Evolutionary conservation across 2,113 vertebrate species (phyloP).

Genomic region (Octodon degus): DNA sequence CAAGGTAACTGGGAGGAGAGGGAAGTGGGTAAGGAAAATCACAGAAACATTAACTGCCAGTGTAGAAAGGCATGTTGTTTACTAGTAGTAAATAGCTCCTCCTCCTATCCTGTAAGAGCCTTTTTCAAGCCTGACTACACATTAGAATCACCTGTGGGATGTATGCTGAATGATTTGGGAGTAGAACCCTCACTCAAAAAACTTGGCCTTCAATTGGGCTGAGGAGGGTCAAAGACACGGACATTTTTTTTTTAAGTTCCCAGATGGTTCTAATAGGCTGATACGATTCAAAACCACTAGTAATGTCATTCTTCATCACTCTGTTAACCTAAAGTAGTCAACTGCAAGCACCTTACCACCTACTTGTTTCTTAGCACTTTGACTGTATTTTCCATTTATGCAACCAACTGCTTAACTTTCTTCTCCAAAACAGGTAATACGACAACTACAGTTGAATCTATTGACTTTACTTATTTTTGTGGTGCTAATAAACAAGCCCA

Average conservation of each 20-base stretch:
- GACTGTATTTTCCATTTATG: slow-evolving; percentile 28
- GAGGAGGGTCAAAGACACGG: not conserved
- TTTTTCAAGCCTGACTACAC: not conserved
- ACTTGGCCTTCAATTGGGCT: not conserved
- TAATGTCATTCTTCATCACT: slow-evolving; percentile 20
- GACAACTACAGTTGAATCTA: not conserved
- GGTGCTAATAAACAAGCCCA: not conserved
- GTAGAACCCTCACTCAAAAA: not conserved
- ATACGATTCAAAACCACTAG: not conserved
- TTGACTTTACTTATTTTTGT: not conserved
- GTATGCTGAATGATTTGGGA: not conserved
- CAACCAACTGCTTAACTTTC: slow-evolving; percentile 47
- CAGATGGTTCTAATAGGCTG: not conserved
- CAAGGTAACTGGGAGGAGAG: not conserved
- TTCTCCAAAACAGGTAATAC: slow-evolving; percentile 30
- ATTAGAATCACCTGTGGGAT: not conserved
- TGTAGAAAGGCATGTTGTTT: not conserved
- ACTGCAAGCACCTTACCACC: slow-evolving; percentile 53
- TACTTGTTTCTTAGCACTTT: slow-evolving; percentile 24
- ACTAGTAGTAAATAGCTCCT: not conserved
- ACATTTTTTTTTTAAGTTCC: not conserved
- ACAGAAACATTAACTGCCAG: slow-evolving; percentile 17
- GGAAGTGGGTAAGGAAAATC: not conserved
- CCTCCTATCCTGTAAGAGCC: not conserved
- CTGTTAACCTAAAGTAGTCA: slow-evolving; percentile 10